phyloP scores from a whole-genome alignment of 2,113 vertebrate species.

The Aix galericulata region DNA sequence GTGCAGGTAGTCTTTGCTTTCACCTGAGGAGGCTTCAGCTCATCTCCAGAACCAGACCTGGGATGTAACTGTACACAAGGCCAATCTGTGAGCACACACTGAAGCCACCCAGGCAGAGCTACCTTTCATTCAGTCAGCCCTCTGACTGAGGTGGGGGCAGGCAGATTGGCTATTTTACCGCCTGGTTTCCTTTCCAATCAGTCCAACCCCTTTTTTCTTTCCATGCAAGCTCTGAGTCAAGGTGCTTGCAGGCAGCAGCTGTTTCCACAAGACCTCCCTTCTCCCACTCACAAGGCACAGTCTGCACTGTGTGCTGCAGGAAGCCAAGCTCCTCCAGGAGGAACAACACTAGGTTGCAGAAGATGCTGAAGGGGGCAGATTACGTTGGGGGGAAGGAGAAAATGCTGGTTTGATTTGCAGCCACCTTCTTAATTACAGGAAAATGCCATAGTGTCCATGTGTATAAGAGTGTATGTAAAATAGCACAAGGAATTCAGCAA shows the following conservation, averaged over 20 bases:
- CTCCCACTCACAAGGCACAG: background rate
- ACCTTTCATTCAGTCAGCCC: background rate
- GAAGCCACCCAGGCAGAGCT: background rate
- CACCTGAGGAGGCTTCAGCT: background rate
- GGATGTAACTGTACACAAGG: background rate
- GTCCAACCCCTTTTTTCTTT: background rate
- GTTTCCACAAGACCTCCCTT: background rate
- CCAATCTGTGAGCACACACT: background rate
- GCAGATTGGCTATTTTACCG: background rate
- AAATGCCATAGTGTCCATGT: background rate
- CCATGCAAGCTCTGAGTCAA: background rate
- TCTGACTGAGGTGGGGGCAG: background rate
- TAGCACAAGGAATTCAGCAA: background rate
- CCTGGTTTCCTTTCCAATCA: background rate
- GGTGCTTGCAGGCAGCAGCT: background rate
- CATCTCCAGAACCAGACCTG: background rate
- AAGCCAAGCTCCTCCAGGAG: background rate
- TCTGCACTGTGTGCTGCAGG: background rate
- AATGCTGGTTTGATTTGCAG: background rate
- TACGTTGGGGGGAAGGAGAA: background rate
- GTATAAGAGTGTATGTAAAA: background rate
- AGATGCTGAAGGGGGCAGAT: background rate
- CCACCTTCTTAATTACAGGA: background rate
- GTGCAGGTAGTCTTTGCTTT: background rate
- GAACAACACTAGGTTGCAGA: background rate